A percentile compares a stretch with the other conserved stretches of the same genome.
These are phyloP conservation scores for Mycteria americana DNA, from an alignment of 2,797 vertebrate species.

Conservation along the genomic window DNA sequence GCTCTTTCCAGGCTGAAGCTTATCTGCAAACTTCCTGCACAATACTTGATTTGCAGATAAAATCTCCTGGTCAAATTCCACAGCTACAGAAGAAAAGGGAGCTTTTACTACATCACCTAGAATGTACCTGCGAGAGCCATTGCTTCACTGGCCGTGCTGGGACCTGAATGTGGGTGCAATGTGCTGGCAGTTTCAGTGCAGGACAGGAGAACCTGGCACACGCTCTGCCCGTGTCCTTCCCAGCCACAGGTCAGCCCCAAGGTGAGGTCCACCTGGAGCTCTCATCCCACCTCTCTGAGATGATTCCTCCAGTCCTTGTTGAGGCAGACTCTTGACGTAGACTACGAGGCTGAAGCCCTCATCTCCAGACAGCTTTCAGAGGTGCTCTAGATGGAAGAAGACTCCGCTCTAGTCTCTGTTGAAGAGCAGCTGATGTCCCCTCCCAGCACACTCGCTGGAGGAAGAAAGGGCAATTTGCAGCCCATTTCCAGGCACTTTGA, in stretches of 20 bases:
- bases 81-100: neutral
- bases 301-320: neutral
- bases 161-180: neutral
- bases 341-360: neutral
- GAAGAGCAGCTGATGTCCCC: neutral
- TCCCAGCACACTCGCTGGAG: neutral
- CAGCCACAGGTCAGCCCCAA: neutral
- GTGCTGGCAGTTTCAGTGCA: neutral
- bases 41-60: neutral
- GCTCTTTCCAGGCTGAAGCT: neutral
- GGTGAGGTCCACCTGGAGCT: neutral
- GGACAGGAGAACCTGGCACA: neutral
- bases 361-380: neutral
- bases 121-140: accelerated
- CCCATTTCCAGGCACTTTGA: neutral
- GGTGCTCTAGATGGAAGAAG: neutral
- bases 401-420: neutral
- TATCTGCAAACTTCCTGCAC: neutral
- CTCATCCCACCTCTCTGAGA: neutral
- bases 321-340: neutral
- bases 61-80: neutral
- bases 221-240: accelerated
- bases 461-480: neutral
- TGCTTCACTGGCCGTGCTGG: accelerated
- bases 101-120: neutral